Evolutionary conservation across 1,140 invertebrate genomes (phyloP).

Genomic region (Heterodera schachtii): DNA sequence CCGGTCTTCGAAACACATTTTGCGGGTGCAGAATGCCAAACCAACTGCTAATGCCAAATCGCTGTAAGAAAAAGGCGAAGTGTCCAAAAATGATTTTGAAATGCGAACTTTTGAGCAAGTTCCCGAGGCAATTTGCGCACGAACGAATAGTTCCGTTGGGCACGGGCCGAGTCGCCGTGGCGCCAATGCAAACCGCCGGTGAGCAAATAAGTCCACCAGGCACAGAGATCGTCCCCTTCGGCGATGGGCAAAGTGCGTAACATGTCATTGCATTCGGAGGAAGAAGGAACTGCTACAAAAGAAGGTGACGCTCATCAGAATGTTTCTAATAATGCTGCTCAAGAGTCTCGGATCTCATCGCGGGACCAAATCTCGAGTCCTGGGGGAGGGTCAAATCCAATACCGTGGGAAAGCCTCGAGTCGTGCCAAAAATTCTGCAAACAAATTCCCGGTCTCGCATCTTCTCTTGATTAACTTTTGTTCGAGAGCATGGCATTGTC

Average conservation of each 20-base stretch:
- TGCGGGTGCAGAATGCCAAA: slow-evolving; percentile 58
- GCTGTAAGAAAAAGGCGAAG: slow-evolving; percentile 39
- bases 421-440: too few relatives aligned
- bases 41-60: slow-evolving; percentile 59
- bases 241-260: not conserved
- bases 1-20: slow-evolving; percentile 61
- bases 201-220: slow-evolving; percentile 64
- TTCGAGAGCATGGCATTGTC: not conserved
- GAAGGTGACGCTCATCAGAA: too few relatives aligned
- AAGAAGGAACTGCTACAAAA: slow-evolving; percentile 35
- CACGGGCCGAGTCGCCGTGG: slow-evolving; percentile 44
- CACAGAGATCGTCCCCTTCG: slow-evolving; percentile 59
- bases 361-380: too few relatives aligned
- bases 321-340: too few relatives aligned
- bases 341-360: too few relatives aligned
- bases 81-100: not conserved
- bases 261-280: slow-evolving; percentile 32
- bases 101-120: slow-evolving; percentile 53
- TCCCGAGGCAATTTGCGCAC: slow-evolving; percentile 55
- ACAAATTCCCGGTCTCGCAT: too few relatives aligned
- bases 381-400: too few relatives aligned
- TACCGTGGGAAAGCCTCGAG: too few relatives aligned
- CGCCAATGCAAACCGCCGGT: slow-evolving; percentile 64
- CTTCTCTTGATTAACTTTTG: not conserved
- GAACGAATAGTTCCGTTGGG: slow-evolving; percentile 62